Evolutionary conservation across 1,140 invertebrate species (phyloP), one percentile per base, ranked within the genome.

Genomic region (Meloidogyne chitwoodi): DNA sequence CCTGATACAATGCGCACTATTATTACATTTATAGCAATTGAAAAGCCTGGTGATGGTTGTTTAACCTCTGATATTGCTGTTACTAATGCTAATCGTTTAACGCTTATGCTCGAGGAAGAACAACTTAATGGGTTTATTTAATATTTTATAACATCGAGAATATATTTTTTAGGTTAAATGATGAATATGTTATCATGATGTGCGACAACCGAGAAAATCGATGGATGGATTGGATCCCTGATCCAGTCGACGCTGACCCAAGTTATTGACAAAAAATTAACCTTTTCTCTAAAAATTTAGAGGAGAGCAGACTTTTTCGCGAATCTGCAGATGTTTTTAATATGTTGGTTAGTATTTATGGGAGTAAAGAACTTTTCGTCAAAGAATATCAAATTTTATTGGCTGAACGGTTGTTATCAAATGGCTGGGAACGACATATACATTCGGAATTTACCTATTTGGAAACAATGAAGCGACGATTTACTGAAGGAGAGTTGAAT

Each of bases 301-400:
- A 74, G 75, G 89, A 88, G 76, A 88, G 83, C 86, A 89, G 81
- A 11, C 76, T 80, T 5, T 77, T 76, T n/a, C 87, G 91, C 31
- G 87, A 91, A 79, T 92, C 92, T 31, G 93, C 93, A 38, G 96
- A 99, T 87, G 96, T 99, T 69, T 97, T 99, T 83, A 95, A 95
- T 62, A 97, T 98, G 92, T 89, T 99, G 14, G 94, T 99, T 0
- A 96, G 95, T 87, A 94, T 99, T 71, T 99, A 99, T 88, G 97
- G 96, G 1, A 97, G 94, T 83, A 96, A 97, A 87, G 95, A 98
- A 88, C 88, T 99, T 19, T 99, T 99, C 90, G 94, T 99, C 0
- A 96, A 97, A 86, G 97, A 99, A 89, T 99, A 99, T 88, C 90
- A 95, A 67, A 94, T 93, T 24, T 88, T 99, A 1, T 89, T 99